Evolutionary conservation across 2,888 invertebrate species (phyloP), one percentile per base, ranked within the genome.

Genomic region (Scrobipalpa atriplicella): DNA sequence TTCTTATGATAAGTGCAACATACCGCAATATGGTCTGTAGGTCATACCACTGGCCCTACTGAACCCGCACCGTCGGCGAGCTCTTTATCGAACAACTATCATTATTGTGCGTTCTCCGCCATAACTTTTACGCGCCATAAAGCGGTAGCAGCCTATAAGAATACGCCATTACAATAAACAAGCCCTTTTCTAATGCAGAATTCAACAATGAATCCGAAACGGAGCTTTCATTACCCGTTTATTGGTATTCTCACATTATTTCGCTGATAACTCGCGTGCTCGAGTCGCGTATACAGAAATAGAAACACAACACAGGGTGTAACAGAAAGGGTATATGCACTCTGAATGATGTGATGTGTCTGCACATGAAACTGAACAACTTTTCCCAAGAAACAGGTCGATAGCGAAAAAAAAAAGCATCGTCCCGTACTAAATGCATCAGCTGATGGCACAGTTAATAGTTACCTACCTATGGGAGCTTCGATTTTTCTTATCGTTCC

Each of bases 241-340:
- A 75, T 75, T 73, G 73, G 69, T 72, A 78, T 85, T 84, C 84
- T 80, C 85, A 86, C 82, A 82, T 80, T 72, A 79, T 79, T 82
- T 78, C 75, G 77, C 77, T 76, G 75, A 76, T 75, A 74, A 75
- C 75, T 29, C 29, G 29, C 29, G 29, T 29, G 29, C 29, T 29
- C 5, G 29, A 29, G 29, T 29, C 29, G 29, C 5, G 29, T 29
- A 29, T 29, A 29, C 29, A n/a, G n/a, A n/a, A n/a, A n/a, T n/a
- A n/a, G n/a, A n/a, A n/a, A n/a, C n/a, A n/a, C n/a, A n/a, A n/a
- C n/a, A n/a, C n/a, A n/a, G n/a, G n/a, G n/a, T n/a, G n/a, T n/a
- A n/a, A n/a, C n/a, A n/a, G n/a, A n/a, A n/a, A n/a, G n/a, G n/a
- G n/a, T n/a, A n/a, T n/a, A n/a, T n/a, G n/a, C n/a, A n/a, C n/a